These are phyloP conservation scores for Sinelater perroti DNA, from an alignment of 2,888 invertebrate species.

Conservation along the genomic window DNA sequence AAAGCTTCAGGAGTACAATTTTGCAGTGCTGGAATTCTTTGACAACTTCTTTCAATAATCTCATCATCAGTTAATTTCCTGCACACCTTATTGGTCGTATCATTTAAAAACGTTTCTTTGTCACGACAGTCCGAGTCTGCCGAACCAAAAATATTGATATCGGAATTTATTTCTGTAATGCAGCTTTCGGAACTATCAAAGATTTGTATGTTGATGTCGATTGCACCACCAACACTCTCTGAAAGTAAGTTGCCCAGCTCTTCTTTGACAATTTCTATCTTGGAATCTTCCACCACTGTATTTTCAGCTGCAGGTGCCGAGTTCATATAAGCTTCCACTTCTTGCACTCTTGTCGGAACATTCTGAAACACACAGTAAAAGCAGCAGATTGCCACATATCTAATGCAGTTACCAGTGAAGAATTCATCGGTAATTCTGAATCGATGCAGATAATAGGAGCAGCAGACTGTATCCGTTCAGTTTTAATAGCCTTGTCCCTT, in stretches of 20 bases:
- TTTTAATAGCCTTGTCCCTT: no score
- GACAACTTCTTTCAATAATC: constrained; percentile 15
- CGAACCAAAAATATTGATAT: neutral
- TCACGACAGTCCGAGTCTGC: neutral
- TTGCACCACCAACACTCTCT: constrained; percentile 1
- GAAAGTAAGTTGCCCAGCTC: constrained; percentile 8
- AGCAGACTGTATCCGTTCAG: no score
- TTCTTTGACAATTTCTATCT: neutral
- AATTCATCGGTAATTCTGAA: no score
- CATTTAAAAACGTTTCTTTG: no score
- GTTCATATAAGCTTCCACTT: no score
- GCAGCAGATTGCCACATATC: no score
- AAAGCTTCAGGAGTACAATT: constrained; percentile 2
- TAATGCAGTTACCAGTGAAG: no score
- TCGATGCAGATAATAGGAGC: no score
- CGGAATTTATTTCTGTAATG: neutral
- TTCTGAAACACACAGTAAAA: no score
- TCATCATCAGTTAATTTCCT: constrained; percentile 14
- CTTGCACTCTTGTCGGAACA: no score
- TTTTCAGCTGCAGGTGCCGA: neutral
- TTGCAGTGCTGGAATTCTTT: constrained; percentile 7
- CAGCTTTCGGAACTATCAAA: neutral
- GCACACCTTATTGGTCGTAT: neutral
- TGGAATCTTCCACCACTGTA: neutral
- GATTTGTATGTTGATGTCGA: neutral